These are phyloP conservation scores for Patagioenas fasciata DNA, from an alignment of 2,113 vertebrate genomes.

Conservation along the genomic window DNA sequence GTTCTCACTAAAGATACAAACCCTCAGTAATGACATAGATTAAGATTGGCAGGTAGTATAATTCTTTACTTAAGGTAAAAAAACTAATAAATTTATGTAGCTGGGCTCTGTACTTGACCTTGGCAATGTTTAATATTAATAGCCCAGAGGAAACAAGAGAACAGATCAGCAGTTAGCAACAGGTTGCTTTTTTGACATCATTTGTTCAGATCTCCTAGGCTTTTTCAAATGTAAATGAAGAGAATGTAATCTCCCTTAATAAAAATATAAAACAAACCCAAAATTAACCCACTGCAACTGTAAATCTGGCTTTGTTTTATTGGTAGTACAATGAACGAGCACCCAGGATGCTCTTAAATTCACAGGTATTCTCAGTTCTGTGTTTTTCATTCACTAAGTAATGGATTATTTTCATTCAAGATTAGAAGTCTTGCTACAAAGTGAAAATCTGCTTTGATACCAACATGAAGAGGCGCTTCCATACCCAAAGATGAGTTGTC, in stretches of 20 bases:
- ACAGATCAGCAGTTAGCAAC: background rate
- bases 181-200: background rate
- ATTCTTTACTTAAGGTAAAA: background rate
- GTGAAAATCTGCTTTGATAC: slow-evolving; percentile 79
- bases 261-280: background rate
- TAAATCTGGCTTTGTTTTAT: slow-evolving; percentile 13
- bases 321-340: background rate
- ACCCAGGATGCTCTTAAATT: background rate
- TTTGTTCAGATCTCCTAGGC: background rate
- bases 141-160: background rate
- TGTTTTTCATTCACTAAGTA: slow-evolving; percentile 44
- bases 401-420: slow-evolving; percentile 58
- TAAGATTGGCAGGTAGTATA: background rate
- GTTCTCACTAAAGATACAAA: background rate
- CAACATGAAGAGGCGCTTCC: slow-evolving; percentile 84
- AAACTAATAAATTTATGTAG: background rate
- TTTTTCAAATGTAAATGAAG: background rate
- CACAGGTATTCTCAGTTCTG: slow-evolving; percentile 11
- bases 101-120: background rate
- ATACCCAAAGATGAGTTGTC: slow-evolving; percentile 81
- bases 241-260: background rate
- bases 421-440: slow-evolving; percentile 59
- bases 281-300: too few species aligned
- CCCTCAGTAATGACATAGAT: background rate
- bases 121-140: background rate